Percentiles rank a stretch among this genome's conserved stretches.
These are phyloP conservation scores for Diplogasteroides magnus DNA, from an alignment of 1,140 invertebrate genomes.

Conservation along the genomic window DNA sequence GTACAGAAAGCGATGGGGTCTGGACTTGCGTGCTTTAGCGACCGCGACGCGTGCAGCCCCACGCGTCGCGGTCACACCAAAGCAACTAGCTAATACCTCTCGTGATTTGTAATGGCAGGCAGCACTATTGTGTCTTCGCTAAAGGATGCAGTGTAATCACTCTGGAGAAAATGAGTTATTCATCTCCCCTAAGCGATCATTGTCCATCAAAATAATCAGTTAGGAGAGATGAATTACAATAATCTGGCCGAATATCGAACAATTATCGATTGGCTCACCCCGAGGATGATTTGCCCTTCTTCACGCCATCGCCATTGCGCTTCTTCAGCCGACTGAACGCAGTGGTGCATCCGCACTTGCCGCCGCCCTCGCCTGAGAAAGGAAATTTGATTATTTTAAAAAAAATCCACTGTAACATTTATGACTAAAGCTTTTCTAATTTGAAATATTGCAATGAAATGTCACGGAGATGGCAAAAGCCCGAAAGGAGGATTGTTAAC, in stretches of 20 bases:
- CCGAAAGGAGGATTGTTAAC: conserved; percentile 1
- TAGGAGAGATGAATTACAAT: conserved; percentile 1
- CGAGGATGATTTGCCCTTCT: neutral
- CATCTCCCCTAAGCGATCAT: neutral
- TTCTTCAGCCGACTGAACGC: neutral
- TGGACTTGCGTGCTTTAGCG: no score
- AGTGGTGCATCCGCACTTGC: conserved; percentile 4
- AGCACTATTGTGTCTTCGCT: no score
- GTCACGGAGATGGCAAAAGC: conserved; percentile 1
- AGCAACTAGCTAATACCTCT: no score
- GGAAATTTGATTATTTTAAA: neutral
- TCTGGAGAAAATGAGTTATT: conserved; percentile 6
- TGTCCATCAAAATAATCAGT: no score
- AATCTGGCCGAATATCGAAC: conserved; percentile 20
- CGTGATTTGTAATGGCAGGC: no score
- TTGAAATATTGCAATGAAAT: neutral
- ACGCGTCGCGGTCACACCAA: no score
- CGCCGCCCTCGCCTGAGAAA: neutral
- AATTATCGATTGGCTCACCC: neutral
- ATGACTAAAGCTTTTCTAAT: conserved; percentile 11
- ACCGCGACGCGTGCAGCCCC: no score
- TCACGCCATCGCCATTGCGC: neutral
- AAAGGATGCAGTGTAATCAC: no score
- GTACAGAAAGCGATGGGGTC: no score
- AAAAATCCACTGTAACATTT: no score